Evolutionary conservation across 2,888 invertebrate species (phyloP), one percentile per base, ranked within the genome.

Genomic region (Drosophila merina): DNA sequence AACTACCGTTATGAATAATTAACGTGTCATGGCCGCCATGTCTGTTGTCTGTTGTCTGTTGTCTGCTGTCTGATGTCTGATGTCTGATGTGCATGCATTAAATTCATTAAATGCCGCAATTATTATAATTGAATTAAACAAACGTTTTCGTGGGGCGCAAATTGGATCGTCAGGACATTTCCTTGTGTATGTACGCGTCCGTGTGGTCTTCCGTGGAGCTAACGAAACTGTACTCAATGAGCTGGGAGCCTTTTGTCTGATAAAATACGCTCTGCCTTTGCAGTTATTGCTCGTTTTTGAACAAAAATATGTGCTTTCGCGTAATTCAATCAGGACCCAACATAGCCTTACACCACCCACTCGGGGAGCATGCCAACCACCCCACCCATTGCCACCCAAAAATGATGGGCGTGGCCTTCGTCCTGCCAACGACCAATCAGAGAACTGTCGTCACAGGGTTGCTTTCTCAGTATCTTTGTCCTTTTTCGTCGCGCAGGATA

Each of bases 61-160:
- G 62, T 57, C 57, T 72, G 75, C 72, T 80, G 78, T 74, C 20
- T 20, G 20, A 73, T 80, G 78, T 74, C 20, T 20, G 20, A 73
- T 74, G 62, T 57, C 57, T 72, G 75, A 74, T 80, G 78, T 74
- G 81, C 83, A 74, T 82, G 77, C 81, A 89, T 90, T 89, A 85
- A 89, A 88, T 89, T 76, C 89, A 90, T 90, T 89, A 89, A 89
- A 89, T 89, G 80, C 90, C 90, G 88, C 90, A 90, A 91, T 91
- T 89, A 91, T 90, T 90, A 75, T 91, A 91, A 91, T 91, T 90
- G 88, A 90, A 86, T 91, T 89, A 90, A 87, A 79, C 80, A 83
- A 77, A 75, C 76, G 60, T 58, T 62, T 62, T 48, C 48, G 57
- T 58, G 82, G 52, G 71, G 72, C 58, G 50, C 50, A 28, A 49